Evolutionary conservation across 2,797 vertebrate genomes (phyloP), one percentile per base, ranked within the genome.

Genomic region (Hafferia zeledoni): DNA sequence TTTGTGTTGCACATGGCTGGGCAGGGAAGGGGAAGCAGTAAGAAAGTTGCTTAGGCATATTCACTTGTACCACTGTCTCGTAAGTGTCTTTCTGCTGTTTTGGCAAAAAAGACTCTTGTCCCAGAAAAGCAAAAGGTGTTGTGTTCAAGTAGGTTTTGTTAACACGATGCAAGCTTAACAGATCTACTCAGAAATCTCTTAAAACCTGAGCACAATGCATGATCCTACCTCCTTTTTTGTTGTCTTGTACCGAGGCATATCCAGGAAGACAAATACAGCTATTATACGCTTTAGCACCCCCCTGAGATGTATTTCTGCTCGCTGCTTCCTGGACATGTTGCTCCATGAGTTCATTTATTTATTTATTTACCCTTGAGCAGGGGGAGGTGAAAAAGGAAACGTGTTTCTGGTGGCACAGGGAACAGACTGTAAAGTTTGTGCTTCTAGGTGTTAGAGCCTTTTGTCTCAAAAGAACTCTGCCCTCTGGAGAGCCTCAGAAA

Each of bases 231-330:
- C 56, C 52, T 53, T 63, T 75, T 93, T 50, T 87, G 67, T 87
- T 84, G 52, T 70, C 79, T 90, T 79, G 65, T 83, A 83, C 59
- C 44, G 76, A 53, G 88, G 70, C 91, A 93, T 95, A 95, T 92
- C 80, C 75, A 95, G 75, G 83, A 96, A 96, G 90, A 96, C 70
- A 96, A 95, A 96, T 90, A 53, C 60, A 89, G 81, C 91, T 87
- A 94, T 95, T 94, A 89, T 35, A 77, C 44, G 31, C 81, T 91
- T 96, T 89, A 95, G 92, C 65, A 83, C 72, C 61, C 92, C 92
- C 93, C 57, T 93, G 96, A 79, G 94, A 95, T 75, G 85, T 82
- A 85, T 95, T 95, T 87, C 79, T 90, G 67, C 83, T 92, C 2
- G 0, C 83, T 89, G 83, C 57, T 90, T 75, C 92, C 86, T 92